Base-by-base conservation (phyloP, 2,113 vertebrate genomes). In the Rhinichthys klamathensis region DNA sequence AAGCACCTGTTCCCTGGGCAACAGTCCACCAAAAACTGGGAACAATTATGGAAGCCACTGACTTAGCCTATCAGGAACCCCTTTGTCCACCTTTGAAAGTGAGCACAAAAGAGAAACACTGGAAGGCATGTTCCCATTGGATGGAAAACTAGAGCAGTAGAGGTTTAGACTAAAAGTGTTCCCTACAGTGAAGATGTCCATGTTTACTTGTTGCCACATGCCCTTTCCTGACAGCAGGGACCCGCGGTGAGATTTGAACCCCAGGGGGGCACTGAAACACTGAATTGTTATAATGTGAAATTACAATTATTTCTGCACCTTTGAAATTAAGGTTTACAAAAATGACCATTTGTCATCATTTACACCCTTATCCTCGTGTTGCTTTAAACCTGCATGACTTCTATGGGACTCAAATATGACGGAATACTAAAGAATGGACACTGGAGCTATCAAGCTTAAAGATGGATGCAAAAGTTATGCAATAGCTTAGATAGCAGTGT, bases 1-100 rank as follows among this genome's bases (percentile, higher is more conserved):
- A 91, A 93, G 87, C 88, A 92, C 87, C 88, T 92, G 88, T 90
- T 92, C 85, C 86, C 67, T 74, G 16, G 70, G 63, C 74, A 76
- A 80, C 65, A 61, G 38, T 85, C 79, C 80, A 85, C 32, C 76
- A 69, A 83, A 87, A 89, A 89, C 77, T 80, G 41, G 82, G 86
- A 25, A 25, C 87, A 84, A 87, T 91, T 87, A 86, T 85, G 86
- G 85, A 88, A 83, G 69, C n/a, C 38, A 41, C 76, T 74, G 32
- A 21, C 73, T 81, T 80, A 82, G 44, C 16, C 46, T 79, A 67
- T 46, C 60, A 61, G 84, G 72, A 56, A 70, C 18, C 81, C 81
- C 58, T 86, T 16, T 82, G 63, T 65, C 30, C 65, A 27, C 23
- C 41, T 63, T 12, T 35, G 27, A 86, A 88, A 58, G 16, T 11